These are phyloP conservation scores for Bellardia pandia DNA, from an alignment of 2,888 invertebrate genomes.

Conservation along the genomic window DNA sequence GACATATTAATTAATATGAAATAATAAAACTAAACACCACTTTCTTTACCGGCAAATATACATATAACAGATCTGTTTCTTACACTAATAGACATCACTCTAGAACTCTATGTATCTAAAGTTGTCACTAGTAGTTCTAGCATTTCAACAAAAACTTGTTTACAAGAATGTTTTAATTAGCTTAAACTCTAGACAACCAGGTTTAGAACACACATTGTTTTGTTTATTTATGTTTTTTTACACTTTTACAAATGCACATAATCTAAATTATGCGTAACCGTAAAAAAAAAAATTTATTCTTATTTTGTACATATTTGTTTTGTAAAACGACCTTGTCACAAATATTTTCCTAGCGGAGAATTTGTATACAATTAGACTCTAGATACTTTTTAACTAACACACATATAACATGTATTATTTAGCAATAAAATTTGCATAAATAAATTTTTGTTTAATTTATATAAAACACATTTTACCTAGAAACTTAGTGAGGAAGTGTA, in stretches of 20 bases:
- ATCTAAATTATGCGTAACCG: conserved; percentile 45
- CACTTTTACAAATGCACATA: not conserved
- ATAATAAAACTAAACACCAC: too few species aligned
- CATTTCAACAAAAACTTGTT: too few species aligned
- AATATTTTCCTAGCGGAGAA: conserved; percentile 60
- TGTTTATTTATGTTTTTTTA: not conserved
- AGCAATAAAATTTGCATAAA: not conserved
- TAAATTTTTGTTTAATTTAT: not conserved
- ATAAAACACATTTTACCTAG: too few species aligned
- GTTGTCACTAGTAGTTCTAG: too few species aligned
- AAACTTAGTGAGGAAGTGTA: too few species aligned
- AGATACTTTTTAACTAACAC: not conserved
- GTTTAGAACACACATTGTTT: not conserved
- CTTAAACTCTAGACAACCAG: too few species aligned
- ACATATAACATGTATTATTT: conserved; percentile 1
- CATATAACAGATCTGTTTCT: too few species aligned
- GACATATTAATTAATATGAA: too few species aligned
- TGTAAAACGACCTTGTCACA: conserved; percentile 60
- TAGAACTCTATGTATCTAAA: too few species aligned
- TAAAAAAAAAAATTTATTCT: conserved; percentile 22
- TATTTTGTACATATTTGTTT: not conserved
- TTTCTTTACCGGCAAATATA: too few species aligned
- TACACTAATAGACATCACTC: too few species aligned
- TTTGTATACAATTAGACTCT: conserved; percentile 40
- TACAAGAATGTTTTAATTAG: too few species aligned